Evolutionary conservation across 2,888 invertebrate species (phyloP).

Genomic region (Diarsia dahlii): DNA sequence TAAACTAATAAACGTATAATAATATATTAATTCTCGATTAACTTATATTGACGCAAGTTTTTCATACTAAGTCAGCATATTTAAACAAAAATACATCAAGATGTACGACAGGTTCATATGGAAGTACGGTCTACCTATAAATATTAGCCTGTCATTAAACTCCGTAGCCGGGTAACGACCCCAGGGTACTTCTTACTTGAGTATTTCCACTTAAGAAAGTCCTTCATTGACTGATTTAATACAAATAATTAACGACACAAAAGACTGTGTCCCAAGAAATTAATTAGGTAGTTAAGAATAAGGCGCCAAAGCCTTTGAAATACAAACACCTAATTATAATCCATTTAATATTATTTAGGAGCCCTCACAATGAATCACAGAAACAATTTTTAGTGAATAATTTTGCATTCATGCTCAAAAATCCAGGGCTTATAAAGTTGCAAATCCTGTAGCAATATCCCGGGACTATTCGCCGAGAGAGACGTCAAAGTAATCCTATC

Average conservation of each 20-base stretch:
- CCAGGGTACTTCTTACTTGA: background rate
- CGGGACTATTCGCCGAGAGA: conserved; percentile 7
- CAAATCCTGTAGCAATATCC: conserved; percentile 36
- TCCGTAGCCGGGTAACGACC: background rate
- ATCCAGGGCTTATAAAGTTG: conserved; percentile 47
- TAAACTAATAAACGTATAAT: too few species aligned
- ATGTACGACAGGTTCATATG: background rate
- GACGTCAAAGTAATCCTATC: conserved; percentile 34
- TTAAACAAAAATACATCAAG: background rate
- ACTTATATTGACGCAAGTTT: too few species aligned
- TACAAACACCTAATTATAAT: conserved; percentile 15
- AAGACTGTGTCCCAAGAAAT: conserved; percentile 1
- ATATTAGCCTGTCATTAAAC: conserved; percentile 13
- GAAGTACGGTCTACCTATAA: background rate
- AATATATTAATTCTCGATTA: background rate
- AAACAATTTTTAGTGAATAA: conserved; percentile 31
- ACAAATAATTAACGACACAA: conserved; percentile 22
- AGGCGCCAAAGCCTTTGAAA: conserved; percentile 2
- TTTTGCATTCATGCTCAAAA: conserved; percentile 25
- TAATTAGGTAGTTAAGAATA: background rate
- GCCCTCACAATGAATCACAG: conserved; percentile 8
- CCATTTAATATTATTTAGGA: conserved; percentile 9
- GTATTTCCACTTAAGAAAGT: background rate
- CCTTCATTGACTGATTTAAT: conserved; percentile 23
- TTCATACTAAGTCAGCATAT: too few species aligned